These are phyloP conservation scores for Cisticola juncidis DNA, from an alignment of 2,113 vertebrate species.

Conservation along the genomic window DNA sequence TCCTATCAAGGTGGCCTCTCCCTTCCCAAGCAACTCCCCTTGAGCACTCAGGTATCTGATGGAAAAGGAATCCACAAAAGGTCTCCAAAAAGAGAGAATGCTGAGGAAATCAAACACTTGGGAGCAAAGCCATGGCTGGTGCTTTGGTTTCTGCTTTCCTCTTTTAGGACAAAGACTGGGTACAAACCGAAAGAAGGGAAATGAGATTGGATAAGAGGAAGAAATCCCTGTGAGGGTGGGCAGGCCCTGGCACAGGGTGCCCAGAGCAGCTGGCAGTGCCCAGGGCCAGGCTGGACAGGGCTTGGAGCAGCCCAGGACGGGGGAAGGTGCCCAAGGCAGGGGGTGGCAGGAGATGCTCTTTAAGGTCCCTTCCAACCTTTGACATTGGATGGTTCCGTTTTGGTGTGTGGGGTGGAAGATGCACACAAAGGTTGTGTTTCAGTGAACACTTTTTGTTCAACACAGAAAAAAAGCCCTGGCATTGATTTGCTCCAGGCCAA, in stretches of 20 bases:
- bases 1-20: neutral
- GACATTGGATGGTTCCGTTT: neutral
- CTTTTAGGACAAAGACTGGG: neutral
- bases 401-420: neutral
- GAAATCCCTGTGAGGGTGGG: neutral
- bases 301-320: neutral
- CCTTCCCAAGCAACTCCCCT: neutral
- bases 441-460: neutral
- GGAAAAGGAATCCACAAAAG: neutral
- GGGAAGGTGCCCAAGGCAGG: neutral
- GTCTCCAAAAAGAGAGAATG: neutral
- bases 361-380: neutral
- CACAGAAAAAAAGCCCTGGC: neutral
- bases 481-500: slow-evolving; percentile 9
- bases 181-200: neutral
- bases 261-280: neutral
- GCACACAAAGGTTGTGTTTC: neutral
- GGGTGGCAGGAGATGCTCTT: rapidly evolving
- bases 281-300: rapidly evolving
- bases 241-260: neutral
- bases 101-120: neutral
- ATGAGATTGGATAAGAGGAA: neutral
- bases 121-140: neutral
- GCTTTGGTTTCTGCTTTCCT: neutral
- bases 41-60: neutral